phyloP scores from a whole-genome alignment of 1,140 invertebrate species.

The Nephila pilipes region DNA sequence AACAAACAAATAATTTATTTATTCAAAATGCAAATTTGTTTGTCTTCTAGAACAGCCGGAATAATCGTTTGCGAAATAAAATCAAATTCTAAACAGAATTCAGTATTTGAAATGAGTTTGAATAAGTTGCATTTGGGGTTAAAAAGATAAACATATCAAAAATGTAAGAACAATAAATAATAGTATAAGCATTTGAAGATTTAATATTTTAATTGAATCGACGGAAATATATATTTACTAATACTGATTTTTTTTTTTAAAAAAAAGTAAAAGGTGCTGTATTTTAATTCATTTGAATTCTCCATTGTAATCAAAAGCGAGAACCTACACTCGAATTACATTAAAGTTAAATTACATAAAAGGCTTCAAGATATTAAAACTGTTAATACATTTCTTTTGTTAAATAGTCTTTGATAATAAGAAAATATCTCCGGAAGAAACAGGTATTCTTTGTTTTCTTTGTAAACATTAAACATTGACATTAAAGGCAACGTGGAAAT shows the following conservation, averaged over 20 bases:
- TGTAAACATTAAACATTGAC: no score
- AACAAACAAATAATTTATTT: conserved; percentile 68
- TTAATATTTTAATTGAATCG: conserved; percentile 58
- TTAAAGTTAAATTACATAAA: neutral
- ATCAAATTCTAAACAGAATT: conserved; percentile 57
- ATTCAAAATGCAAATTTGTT: conserved; percentile 55
- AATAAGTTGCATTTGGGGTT: conserved; percentile 32
- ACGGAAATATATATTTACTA: conserved; percentile 12
- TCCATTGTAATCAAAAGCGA: conserved; percentile 14
- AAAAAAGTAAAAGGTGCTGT: neutral
- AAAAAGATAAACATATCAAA: conserved; percentile 55
- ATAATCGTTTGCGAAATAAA: conserved; percentile 57
- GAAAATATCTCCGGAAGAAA: neutral
- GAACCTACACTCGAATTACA: neutral
- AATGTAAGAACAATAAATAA: conserved; percentile 16
- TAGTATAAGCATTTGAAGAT: conserved; percentile 15
- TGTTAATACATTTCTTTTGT: neutral
- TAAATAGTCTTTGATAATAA: neutral
- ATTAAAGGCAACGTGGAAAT: no score
- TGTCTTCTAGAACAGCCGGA: neutral
- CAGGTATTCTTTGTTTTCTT: no score
- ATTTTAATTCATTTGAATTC: neutral
- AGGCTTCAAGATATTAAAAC: neutral
- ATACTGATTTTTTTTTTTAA: neutral
- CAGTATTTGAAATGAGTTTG: conserved; percentile 9